Base-by-base conservation (phyloP, 2,797 vertebrate genomes). In the Enteromius afrohamiltoni region DNA sequence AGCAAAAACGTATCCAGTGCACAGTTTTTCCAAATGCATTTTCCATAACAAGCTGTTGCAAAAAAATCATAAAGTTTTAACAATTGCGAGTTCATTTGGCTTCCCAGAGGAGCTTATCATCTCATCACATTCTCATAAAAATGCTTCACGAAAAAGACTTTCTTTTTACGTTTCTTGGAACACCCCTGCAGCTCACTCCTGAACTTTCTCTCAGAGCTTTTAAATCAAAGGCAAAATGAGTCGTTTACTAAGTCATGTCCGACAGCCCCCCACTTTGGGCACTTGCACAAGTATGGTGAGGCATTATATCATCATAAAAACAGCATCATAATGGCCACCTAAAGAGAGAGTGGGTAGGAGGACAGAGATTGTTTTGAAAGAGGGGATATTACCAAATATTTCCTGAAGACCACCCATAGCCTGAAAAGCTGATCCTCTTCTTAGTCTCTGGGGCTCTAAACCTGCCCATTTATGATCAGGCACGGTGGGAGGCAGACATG, bases 341-440 rank as follows among this genome's bases (percentile, higher is more conserved):
- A 49, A 79, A 83, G 58, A 67, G 80, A 75, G 31, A 60, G 8
- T 11, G 3, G 34, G 74, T 26, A 76, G 80, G 62, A 62, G 26
- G 68, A 84, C 29, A 71, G 53, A 79, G 13, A 77, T 45, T 77
- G 64, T 76, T 76, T 67, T 49, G 67, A 75, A 80, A 75, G 14
- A 75, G 58, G 31, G 34, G 37, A 71, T 73, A 64, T 71, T 53
- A 67, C 45, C 69, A 68, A 68, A 80, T 85, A 68, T 80, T 80
- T 80, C 77, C 83, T 58, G 49, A 58, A 76, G 83, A 85, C 83
- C 83, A 85, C 83, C 83, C 83, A 85, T 75, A 76, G 78, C 49
- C 74, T 77, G 74, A 70, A 62, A 79, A 34, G 17, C 70, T 80
- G 62, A 80, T 85, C 83, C 49, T 79, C 68, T 40, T 84, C 45